A percentile compares a stretch with the other conserved stretches of the same genome.
These are phyloP conservation scores for Euwallacea fornicatus DNA, from an alignment of 1,140 invertebrate species.

Conservation along the genomic window DNA sequence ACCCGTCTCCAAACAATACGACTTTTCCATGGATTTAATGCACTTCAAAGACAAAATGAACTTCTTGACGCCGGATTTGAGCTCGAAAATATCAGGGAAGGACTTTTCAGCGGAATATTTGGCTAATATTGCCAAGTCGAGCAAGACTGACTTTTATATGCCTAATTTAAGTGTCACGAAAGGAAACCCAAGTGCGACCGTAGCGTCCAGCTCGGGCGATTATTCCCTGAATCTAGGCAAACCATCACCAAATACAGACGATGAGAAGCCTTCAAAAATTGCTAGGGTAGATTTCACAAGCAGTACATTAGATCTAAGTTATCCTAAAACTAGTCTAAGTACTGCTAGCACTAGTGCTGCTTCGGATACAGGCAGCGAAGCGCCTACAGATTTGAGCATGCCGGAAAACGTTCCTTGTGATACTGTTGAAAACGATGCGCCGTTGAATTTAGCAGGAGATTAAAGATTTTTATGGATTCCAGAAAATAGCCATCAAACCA, in stretches of 20 bases:
- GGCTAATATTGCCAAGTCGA: constrained; percentile 48
- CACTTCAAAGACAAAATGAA: constrained; percentile 49
- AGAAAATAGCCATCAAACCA: too few relatives aligned
- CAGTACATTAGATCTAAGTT: constrained; percentile 45
- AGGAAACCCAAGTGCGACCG: constrained; percentile 21
- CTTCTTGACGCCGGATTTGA: constrained; percentile 55
- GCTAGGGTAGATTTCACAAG: constrained; percentile 40
- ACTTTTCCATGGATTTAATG: constrained; percentile 50
- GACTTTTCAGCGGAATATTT: constrained; percentile 53
- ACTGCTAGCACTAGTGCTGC: constrained; percentile 20
- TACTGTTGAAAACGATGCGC: constrained; percentile 33
- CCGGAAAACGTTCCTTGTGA: constrained; percentile 24
- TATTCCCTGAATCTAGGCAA: constrained; percentile 46
- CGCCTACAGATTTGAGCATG: constrained; percentile 39
- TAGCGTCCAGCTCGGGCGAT: constrained; percentile 27
- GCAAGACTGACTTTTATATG: constrained; percentile 46
- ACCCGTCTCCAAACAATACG: constrained; percentile 42
- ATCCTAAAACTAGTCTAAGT: constrained; percentile 31
- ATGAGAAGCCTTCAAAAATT: constrained; percentile 42
- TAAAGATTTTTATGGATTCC: background rate
- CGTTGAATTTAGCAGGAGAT: constrained; percentile 44
- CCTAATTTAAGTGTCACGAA: constrained; percentile 41
- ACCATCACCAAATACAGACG: constrained; percentile 28
- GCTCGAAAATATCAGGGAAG: constrained; percentile 50
- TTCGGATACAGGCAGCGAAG: constrained; percentile 28